Percentiles rank a stretch among this genome's conserved stretches.
Evolutionary conservation across 37 sponge, comb jelly and placozoan genomes (phyloP).

Genomic region (Aphrocallistes beatrix): DNA sequence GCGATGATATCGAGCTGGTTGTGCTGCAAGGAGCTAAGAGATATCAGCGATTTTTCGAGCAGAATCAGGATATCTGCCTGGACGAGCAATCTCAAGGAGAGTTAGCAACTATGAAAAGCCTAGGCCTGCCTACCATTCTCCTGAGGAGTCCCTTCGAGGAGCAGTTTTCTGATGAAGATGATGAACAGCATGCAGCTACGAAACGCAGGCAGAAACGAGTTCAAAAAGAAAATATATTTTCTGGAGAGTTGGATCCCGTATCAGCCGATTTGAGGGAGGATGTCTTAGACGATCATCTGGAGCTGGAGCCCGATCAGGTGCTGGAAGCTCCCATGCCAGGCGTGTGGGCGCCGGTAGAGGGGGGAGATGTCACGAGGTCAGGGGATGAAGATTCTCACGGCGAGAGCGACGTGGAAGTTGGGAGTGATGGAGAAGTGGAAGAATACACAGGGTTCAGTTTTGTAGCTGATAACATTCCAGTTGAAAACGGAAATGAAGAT

Average conservation of each 20-base stretch:
- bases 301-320: neutral
- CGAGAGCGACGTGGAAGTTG: neutral
- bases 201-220: neutral
- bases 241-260: neutral
- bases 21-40: neutral
- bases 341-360: neutral
- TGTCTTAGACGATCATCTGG: neutral
- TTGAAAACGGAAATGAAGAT: neutral
- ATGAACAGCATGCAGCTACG: neutral
- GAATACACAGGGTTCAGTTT: neutral
- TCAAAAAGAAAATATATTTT: neutral
- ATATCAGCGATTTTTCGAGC: conserved; percentile 4
- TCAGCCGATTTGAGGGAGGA: neutral
- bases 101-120: neutral
- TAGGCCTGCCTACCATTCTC: neutral
- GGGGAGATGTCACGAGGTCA: neutral
- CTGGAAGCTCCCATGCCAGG: conserved; percentile 3
- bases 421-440: neutral
- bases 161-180: neutral
- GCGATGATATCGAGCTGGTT: neutral
- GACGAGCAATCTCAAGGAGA: neutral
- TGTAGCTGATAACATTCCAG: neutral
- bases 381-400: neutral
- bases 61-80: neutral
- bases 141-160: conserved; percentile 19